Evolutionary conservation across 1,140 invertebrate genomes (phyloP).

Genomic region (Drosophila varians): DNA sequence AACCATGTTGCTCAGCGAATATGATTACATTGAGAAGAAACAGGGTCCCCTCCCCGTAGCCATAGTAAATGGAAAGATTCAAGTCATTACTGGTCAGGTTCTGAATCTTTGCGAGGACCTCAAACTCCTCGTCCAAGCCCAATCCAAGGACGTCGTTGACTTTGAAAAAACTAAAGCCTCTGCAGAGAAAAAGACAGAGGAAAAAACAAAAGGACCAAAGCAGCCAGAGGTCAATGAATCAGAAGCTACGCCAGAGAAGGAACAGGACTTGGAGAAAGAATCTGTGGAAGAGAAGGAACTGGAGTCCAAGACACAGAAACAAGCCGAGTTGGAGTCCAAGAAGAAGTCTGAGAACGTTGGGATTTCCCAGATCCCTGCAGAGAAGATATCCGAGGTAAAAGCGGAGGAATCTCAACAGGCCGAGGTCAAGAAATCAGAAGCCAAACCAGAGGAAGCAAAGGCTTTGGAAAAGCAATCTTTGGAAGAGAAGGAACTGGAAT

Average conservation of each 20-base stretch:
- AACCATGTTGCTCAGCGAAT: conserved; percentile 40
- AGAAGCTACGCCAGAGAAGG: conserved; percentile 42
- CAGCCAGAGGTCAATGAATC: conserved; percentile 8
- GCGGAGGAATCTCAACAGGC: too few relatives aligned
- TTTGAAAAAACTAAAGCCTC: conserved; percentile 37
- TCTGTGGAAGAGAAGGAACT: too few relatives aligned
- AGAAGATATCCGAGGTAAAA: too few relatives aligned
- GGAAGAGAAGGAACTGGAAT: too few relatives aligned
- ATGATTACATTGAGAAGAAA: conserved; percentile 57
- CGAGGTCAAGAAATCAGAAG: too few relatives aligned
- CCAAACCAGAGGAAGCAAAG: too few relatives aligned
- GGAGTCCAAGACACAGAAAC: too few relatives aligned
- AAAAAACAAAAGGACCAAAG: conserved; percentile 3
- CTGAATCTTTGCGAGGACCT: conserved; percentile 44
- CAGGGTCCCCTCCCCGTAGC: conserved; percentile 20
- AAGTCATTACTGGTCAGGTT: conserved; percentile 37
- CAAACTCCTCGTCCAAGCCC: conserved; percentile 20
- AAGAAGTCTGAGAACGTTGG: too few relatives aligned
- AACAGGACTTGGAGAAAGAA: conserved; percentile 2
- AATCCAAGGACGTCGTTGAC: conserved; percentile 26
- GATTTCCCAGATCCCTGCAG: too few relatives aligned
- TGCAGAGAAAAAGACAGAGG: conserved; percentile 16
- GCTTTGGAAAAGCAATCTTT: too few relatives aligned
- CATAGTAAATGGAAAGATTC: conserved; percentile 41
- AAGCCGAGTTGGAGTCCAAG: too few relatives aligned